A percentile compares a stretch with the other conserved stretches of the same genome.
Conservation (phyloP, 2,888 invertebrate genomes). For the Drosophila percnosoma region DNA sequence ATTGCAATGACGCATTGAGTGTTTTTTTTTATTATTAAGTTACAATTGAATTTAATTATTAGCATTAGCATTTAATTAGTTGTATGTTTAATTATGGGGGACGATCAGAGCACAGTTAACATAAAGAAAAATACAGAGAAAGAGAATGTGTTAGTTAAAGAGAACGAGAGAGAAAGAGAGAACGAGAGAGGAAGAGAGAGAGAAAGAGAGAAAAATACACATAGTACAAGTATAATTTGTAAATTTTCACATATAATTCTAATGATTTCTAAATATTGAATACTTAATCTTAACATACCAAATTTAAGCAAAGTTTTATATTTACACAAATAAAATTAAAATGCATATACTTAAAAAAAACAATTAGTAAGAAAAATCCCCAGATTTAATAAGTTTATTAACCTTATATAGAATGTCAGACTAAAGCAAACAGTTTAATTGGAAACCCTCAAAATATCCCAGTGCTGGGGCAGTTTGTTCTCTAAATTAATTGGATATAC, state of each 20-base stretch:
- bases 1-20: conserved; percentile 62
- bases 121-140: conserved; percentile 42
- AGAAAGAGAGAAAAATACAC: conserved; percentile 73
- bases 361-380: neutral
- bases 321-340: neutral
- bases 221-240: conserved; percentile 83
- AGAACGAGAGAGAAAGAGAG: conserved; percentile 35
- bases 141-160: conserved; percentile 53
- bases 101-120: conserved; percentile 61
- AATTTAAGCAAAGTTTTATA: neutral
- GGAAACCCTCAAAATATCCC: neutral
- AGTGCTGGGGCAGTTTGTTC: no score
- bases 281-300: conserved; percentile 6
- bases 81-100: conserved; percentile 25
- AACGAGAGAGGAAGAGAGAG: conserved; percentile 37
- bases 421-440: neutral
- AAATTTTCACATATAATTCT: conserved; percentile 64
- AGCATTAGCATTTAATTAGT: conserved; percentile 41
- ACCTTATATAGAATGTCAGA: neutral
- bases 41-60: conserved; percentile 32
- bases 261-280: conserved; percentile 7
- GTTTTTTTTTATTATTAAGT: conserved; percentile 35
- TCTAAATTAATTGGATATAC: neutral
- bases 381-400: neutral
- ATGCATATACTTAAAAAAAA: neutral